phyloP scores from a whole-genome alignment of 2,113 vertebrate genomes.

The Toxostoma redivivum region DNA sequence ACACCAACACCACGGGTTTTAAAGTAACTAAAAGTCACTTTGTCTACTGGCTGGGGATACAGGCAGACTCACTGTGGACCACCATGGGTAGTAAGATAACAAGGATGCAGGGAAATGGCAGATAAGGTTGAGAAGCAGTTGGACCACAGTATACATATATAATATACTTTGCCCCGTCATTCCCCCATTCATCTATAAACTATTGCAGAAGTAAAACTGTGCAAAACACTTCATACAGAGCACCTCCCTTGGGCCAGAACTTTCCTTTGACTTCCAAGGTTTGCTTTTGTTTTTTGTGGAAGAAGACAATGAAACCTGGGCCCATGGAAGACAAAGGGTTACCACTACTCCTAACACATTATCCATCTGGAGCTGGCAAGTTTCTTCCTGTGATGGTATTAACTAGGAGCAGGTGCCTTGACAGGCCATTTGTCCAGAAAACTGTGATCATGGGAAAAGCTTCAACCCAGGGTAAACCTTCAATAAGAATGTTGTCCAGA shows the following conservation, averaged over 20 bases:
- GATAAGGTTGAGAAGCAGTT: neutral
- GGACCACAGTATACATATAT: neutral
- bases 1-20: neutral
- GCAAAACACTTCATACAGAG: neutral
- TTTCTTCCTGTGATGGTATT: neutral
- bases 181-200: neutral
- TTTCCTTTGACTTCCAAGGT: neutral
- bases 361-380: fast-evolving
- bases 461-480: neutral
- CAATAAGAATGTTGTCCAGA: neutral
- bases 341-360: neutral
- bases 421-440: neutral
- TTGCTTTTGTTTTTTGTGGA: too few relatives aligned
- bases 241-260: neutral
- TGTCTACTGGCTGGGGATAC: neutral
- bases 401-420: neutral
- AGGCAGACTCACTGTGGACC: constrained; percentile 4
- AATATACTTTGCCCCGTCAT: neutral
- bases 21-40: constrained; percentile 17
- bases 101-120: neutral
- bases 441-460: neutral
- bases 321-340: neutral
- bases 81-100: constrained; percentile 2
- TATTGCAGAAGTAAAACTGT: neutral
- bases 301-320: neutral